Evolutionary conservation across 2,113 vertebrate genomes (phyloP).

Genomic region (Passer domesticus): DNA sequence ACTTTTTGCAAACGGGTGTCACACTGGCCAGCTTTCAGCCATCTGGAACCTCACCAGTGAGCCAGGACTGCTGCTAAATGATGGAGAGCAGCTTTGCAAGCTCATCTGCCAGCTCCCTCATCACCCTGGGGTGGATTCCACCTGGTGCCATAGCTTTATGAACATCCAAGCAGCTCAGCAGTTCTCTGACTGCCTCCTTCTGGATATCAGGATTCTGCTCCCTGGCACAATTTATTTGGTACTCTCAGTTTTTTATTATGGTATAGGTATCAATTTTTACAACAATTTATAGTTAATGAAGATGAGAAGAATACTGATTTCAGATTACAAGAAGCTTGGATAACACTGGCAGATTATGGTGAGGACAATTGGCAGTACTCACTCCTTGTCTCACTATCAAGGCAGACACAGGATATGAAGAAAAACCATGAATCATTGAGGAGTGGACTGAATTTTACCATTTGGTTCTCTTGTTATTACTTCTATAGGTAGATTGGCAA

Average conservation of each 20-base stretch:
- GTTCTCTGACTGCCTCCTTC: not conserved
- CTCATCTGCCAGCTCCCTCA: not conserved
- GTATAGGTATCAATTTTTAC: not conserved
- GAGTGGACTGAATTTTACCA: not conserved
- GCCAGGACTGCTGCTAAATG: not conserved
- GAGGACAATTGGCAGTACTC: not conserved
- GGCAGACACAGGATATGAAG: not conserved
- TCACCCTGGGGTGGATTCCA: not conserved
- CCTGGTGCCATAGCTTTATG: not conserved
- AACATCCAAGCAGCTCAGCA: not conserved
- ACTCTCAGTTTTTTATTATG: not conserved
- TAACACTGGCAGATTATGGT: not conserved
- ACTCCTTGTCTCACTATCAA: not conserved
- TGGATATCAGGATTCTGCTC: not conserved
- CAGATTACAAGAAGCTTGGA: not conserved
- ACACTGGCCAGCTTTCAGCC: not conserved
- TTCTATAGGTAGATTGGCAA: not conserved
- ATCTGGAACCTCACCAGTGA: not conserved
- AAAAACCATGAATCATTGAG: rapidly evolving
- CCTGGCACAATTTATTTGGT: not conserved
- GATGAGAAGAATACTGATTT: not conserved
- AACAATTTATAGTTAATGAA: not conserved
- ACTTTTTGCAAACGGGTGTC: not conserved
- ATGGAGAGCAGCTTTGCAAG: rapidly evolving
- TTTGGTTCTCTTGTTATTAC: not conserved